A percentile compares a stretch with the other conserved stretches of the same genome.
These are phyloP conservation scores for Chloropsis cyanopogon DNA, from an alignment of 2,113 vertebrate species.

Conservation along the genomic window DNA sequence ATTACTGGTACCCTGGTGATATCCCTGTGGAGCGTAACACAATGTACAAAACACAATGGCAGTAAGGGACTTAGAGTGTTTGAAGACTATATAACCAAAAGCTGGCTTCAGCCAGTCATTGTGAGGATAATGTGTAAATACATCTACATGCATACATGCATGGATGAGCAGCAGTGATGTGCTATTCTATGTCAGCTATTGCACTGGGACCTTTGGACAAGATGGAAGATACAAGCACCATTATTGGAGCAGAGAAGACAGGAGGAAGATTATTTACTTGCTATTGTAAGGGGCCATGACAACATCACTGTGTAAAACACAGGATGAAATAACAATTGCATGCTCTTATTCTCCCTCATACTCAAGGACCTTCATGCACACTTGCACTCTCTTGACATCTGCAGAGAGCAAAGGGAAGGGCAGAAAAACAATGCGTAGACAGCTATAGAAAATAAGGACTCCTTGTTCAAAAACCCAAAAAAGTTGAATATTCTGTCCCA, in stretches of 20 bases:
- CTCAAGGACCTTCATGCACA: not conserved
- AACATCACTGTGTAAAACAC: not conserved
- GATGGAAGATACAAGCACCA: not conserved
- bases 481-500: not conserved
- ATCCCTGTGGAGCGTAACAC: not conserved
- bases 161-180: slow-evolving; percentile 4
- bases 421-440: not conserved
- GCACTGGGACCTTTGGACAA: not conserved
- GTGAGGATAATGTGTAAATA: slow-evolving; percentile 5
- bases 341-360: not conserved
- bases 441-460: not conserved
- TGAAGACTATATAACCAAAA: not conserved
- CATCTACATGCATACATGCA: not conserved
- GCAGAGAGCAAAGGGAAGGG: not conserved
- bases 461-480: not conserved
- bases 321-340: not conserved
- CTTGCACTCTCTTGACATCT: not conserved
- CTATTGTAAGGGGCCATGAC: not conserved
- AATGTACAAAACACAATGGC: not conserved
- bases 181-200: not conserved
- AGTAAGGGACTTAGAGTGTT: not conserved
- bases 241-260: not conserved
- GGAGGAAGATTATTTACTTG: not conserved
- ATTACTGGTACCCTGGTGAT: not conserved
- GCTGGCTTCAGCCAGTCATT: not conserved